These are phyloP conservation scores for Netelia melanura DNA, from an alignment of 2,888 invertebrate genomes.

Conservation along the genomic window DNA sequence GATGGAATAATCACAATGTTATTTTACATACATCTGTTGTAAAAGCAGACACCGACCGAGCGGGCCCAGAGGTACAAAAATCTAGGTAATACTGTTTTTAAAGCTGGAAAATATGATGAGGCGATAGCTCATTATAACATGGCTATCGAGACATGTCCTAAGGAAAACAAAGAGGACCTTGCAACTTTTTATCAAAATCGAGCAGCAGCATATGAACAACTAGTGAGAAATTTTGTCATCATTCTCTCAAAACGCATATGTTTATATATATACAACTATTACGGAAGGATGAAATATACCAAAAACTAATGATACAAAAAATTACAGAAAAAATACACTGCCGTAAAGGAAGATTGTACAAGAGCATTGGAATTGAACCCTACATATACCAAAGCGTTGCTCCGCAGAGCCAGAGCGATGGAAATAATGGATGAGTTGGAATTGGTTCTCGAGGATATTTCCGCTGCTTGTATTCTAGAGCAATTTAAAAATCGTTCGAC, in stretches of 20 bases:
- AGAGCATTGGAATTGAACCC: conserved; percentile 94
- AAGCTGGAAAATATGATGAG: conserved; percentile 94
- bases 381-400: conserved; percentile 94
- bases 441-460: conserved; percentile 95
- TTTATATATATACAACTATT: no score
- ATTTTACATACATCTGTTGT: conserved; percentile 43
- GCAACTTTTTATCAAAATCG: conserved; percentile 98
- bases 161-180: conserved; percentile 90
- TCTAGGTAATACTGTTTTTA: conserved; percentile 95
- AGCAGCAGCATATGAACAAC: conserved; percentile 97
- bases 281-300: no score
- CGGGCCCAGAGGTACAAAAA: conserved; percentile 93
- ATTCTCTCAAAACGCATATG: no score
- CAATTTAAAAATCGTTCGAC: conserved; percentile 93
- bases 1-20: background rate
- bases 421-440: conserved; percentile 93
- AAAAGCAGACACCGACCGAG: conserved; percentile 88
- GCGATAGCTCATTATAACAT: conserved; percentile 95
- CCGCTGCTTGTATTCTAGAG: conserved; percentile 96
- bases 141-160: conserved; percentile 96
- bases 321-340: conserved; percentile 90
- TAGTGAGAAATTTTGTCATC: conserved; percentile 85
- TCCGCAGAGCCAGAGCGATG: conserved; percentile 92
- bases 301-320: background rate
- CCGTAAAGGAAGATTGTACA: conserved; percentile 95